phyloP scores from a whole-genome alignment of 2,797 vertebrate species.

The Lophius americanus region DNA sequence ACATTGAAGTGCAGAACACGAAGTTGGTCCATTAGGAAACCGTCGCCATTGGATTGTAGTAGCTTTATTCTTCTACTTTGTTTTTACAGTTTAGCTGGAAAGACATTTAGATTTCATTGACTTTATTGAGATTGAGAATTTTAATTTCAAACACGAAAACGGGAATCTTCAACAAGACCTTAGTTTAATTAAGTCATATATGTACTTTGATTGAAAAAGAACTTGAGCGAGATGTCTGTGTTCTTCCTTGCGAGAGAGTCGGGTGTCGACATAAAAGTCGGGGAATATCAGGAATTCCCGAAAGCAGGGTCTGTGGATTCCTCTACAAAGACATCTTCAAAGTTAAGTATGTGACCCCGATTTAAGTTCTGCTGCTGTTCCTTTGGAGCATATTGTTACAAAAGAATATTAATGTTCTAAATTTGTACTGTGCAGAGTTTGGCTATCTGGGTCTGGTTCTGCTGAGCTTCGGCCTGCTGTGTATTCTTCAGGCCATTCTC shows the following conservation, averaged over 20 bases:
- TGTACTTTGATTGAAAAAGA: too few species aligned
- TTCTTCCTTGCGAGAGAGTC: constrained; percentile 6
- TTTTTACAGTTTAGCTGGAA: neutral
- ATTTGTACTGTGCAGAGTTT: too few species aligned
- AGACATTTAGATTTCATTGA: neutral
- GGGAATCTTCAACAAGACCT: too few species aligned
- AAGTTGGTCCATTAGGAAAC: too few species aligned
- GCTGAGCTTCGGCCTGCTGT: constrained; percentile 48
- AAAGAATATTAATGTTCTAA: neutral
- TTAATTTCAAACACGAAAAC: too few species aligned
- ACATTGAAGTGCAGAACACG: too few species aligned
- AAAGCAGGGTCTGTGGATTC: neutral
- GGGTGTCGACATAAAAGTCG: constrained; percentile 11
- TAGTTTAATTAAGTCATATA: too few species aligned
- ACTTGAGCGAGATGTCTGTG: constrained; percentile 23
- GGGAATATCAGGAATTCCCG: constrained; percentile 36
- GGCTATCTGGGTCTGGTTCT: constrained; percentile 12
- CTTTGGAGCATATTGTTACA: too few species aligned
- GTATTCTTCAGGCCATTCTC: constrained; percentile 45
- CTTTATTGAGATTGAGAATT: too few species aligned
- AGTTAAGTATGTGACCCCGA: constrained; percentile 11
- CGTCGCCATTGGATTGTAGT: too few species aligned
- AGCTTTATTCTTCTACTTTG: too few species aligned
- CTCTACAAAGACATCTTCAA: neutral
- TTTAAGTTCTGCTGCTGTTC: neutral